phyloP scores from a whole-genome alignment of 2,797 vertebrate species.

The Hydrocynus forskahlii region DNA sequence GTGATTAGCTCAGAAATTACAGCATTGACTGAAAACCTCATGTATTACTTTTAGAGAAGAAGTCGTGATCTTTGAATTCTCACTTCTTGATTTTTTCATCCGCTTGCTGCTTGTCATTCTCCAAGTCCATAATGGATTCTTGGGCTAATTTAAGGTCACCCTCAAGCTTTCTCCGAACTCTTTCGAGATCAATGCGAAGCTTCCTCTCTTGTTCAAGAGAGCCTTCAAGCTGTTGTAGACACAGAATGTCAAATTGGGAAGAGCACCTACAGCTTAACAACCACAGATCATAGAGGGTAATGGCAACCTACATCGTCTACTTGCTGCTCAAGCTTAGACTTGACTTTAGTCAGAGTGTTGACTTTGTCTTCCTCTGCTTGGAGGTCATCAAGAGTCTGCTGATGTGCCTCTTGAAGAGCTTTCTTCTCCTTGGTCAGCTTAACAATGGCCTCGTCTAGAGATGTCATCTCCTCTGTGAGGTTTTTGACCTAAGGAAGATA shows the following conservation, averaged over 20 bases:
- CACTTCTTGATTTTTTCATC: slow-evolving; percentile 90
- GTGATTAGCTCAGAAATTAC: slow-evolving; percentile 6
- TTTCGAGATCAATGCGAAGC: slow-evolving; percentile 83
- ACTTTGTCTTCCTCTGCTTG: slow-evolving; percentile 91
- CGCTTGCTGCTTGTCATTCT: slow-evolving; percentile 85
- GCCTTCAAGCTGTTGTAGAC: slow-evolving; percentile 78
- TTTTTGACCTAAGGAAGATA: slow-evolving; percentile 83
- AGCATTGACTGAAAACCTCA: not conserved
- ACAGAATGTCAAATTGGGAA: slow-evolving; percentile 1
- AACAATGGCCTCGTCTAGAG: slow-evolving; percentile 81
- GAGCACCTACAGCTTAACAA: not conserved
- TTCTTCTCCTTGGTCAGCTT: slow-evolving; percentile 84
- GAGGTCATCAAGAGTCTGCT: slow-evolving; percentile 85
- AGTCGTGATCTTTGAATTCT: slow-evolving; percentile 31
- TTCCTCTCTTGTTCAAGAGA: slow-evolving; percentile 88
- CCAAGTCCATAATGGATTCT: slow-evolving; percentile 83
- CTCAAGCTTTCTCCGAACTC: slow-evolving; percentile 85
- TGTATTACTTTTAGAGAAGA: not conserved
- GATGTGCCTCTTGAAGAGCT: slow-evolving; percentile 82
- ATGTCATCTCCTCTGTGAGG: slow-evolving; percentile 83
- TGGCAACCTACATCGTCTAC: slow-evolving; percentile 84
- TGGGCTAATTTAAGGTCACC: slow-evolving; percentile 87
- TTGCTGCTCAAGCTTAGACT: slow-evolving; percentile 87
- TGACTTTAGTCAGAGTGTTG: slow-evolving; percentile 84
- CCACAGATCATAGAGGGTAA: slow-evolving; percentile 49